Conservation (phyloP, 2,888 invertebrate species). For the Micoletzkya japonica region DNA sequence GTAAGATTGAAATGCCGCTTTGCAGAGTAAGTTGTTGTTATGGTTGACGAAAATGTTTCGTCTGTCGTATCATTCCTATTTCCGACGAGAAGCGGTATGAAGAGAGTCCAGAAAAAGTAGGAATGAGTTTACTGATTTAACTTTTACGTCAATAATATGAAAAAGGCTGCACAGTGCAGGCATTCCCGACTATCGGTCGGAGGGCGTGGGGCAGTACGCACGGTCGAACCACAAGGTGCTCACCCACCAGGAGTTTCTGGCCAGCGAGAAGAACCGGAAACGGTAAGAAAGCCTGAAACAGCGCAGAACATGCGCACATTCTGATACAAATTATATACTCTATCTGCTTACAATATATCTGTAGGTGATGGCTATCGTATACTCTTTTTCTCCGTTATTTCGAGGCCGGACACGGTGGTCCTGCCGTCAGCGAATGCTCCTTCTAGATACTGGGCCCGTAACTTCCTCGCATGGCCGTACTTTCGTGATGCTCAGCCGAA, state of each 20-base stretch:
- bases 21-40: not conserved
- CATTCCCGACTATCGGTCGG: slow-evolving; percentile 72
- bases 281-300: slow-evolving; percentile 31
- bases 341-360: not conserved
- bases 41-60: not conserved
- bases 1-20: no score
- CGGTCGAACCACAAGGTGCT: slow-evolving; percentile 78
- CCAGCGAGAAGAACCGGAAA: slow-evolving; percentile 53
- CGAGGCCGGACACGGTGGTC: not conserved
- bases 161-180: slow-evolving; percentile 67
- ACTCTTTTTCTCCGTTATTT: no score
- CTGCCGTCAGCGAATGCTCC: no score
- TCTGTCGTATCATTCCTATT: no score
- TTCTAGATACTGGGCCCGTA: slow-evolving; percentile 87
- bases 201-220: slow-evolving; percentile 53
- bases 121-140: no score
- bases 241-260: slow-evolving; percentile 80
- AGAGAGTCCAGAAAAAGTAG: no score
- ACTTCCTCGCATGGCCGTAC: slow-evolving; percentile 84
- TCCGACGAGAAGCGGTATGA: no score
- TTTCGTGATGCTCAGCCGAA: slow-evolving; percentile 81
- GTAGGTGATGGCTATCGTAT: not conserved
- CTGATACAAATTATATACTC: not conserved
- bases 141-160: not conserved
- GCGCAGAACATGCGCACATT: not conserved